Conservation (phyloP, 1,140 invertebrate genomes). For the Mizuhopecten yessoensis region DNA sequence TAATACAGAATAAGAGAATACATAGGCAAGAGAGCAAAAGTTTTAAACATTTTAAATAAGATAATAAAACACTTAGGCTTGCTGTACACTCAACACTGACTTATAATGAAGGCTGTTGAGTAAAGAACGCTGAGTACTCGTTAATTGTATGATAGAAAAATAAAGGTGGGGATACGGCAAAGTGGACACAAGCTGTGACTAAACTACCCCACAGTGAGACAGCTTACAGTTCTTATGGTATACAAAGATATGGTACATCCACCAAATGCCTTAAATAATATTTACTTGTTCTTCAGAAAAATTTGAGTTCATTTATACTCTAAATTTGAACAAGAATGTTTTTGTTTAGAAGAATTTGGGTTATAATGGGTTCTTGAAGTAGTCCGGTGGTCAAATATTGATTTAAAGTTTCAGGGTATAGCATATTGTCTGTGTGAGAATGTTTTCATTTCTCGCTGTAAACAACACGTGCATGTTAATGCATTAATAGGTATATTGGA, state of each 20-base stretch:
- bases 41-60: background rate
- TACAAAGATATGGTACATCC: background rate
- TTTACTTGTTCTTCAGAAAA: background rate
- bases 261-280: conserved; percentile 11
- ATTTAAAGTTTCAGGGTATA: conserved; percentile 11
- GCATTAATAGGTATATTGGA: conserved; percentile 39
- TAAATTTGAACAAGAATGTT: conserved; percentile 18
- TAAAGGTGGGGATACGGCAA: background rate
- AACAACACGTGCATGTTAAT: conserved; percentile 30
- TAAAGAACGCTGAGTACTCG: background rate
- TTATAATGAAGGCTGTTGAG: background rate
- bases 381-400: conserved; percentile 31
- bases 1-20: background rate
- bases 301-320: background rate
- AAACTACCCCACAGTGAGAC: background rate
- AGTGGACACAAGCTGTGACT: background rate
- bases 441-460: background rate
- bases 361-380: conserved; percentile 39
- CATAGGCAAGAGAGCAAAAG: background rate
- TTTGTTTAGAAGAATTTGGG: conserved; percentile 31
- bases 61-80: background rate
- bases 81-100: background rate
- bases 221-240: background rate
- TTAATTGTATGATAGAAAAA: background rate
- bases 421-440: background rate